Evolutionary conservation across 2,797 vertebrate species (phyloP), one percentile per base, ranked within the genome.

Genomic region (Heterohyrax brucei): DNA sequence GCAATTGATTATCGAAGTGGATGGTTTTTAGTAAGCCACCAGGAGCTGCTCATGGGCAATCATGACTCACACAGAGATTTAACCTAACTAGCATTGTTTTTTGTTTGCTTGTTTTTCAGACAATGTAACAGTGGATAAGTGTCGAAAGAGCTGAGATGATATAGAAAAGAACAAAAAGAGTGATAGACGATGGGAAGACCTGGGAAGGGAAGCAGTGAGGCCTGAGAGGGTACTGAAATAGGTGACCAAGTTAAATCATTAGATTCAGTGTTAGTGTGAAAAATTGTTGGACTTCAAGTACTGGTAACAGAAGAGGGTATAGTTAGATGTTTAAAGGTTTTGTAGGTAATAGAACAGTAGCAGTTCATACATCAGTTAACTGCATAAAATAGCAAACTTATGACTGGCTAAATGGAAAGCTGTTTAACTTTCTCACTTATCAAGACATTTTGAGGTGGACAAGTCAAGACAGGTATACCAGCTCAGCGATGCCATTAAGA

Each of bases 251-350:
- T 81, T 50, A 75, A 62, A 14, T 24, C 14, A 48, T 44, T 48
- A 2, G 2, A 50, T 70, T 87, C 68, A 80, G 70, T 73, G 61
- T 68, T 30, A 18, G 10, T 26, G 28, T 76, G 50, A 33, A 53
- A 1, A 7, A 10, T 30, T 79, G 39, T 22, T 76, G 44, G 83
- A 88, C 28, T 0, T 48, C 14, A 24, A 26, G 4, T 81, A 26
- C 5, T 30, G 19, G 53, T 46, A 56, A 73, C 50, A 61, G 3
- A 59, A 53, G 26, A 53, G 33, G 22, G 33, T 21, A 22, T 26
- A 18, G 16, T 66, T 78, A 82, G 26, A 89, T 86, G 56, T n/a
- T 62, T 82, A 56, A 66, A 56, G 22, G 72, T 80, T 79, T 92
- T 85, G 21, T 53, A 77, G 13, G 5, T 62, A 39, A 46, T 18